Percentiles rank a stretch among this genome's conserved stretches.
These are phyloP conservation scores for Myotis brandtii DNA, from an alignment of 2,113 vertebrate genomes.

Conservation along the genomic window DNA sequence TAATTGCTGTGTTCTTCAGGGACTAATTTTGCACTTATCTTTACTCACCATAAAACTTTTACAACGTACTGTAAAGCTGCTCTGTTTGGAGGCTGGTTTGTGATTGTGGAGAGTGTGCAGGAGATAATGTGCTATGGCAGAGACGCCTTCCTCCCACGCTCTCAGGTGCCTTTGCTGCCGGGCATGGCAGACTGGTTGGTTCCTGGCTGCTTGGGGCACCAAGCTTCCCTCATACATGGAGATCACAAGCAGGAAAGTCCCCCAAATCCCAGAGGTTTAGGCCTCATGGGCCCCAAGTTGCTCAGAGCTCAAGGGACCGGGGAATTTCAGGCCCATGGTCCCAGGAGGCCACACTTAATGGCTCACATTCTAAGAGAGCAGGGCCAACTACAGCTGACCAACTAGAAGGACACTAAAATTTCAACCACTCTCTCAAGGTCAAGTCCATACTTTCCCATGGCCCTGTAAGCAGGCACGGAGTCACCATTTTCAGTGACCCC, in stretches of 20 bases:
- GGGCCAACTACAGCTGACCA: background rate
- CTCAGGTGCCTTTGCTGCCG: background rate
- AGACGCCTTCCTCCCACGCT: background rate
- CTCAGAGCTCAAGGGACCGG: background rate
- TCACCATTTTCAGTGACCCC: background rate
- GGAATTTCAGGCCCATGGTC: background rate
- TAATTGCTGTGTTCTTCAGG: slow-evolving; percentile 80
- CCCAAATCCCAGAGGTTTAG: background rate
- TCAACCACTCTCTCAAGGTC: background rate
- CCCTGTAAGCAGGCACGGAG: background rate
- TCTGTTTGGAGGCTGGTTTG: slow-evolving; percentile 37
- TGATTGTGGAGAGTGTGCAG: slow-evolving; percentile 34
- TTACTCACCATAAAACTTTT: slow-evolving; percentile 74
- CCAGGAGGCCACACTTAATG: background rate
- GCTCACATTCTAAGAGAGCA: background rate
- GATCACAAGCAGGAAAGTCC: background rate
- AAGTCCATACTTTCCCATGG: background rate
- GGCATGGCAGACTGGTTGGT: background rate
- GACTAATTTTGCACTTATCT: slow-evolving; percentile 82
- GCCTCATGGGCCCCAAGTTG: background rate
- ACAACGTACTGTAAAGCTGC: background rate
- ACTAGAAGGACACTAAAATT: background rate
- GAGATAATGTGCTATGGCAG: background rate
- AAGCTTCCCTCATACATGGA: background rate
- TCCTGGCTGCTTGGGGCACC: background rate